Percentiles rank a stretch among this genome's conserved stretches.
phyloP scores from a whole-genome alignment of 1,140 invertebrate species.

The Aethina tumida region DNA sequence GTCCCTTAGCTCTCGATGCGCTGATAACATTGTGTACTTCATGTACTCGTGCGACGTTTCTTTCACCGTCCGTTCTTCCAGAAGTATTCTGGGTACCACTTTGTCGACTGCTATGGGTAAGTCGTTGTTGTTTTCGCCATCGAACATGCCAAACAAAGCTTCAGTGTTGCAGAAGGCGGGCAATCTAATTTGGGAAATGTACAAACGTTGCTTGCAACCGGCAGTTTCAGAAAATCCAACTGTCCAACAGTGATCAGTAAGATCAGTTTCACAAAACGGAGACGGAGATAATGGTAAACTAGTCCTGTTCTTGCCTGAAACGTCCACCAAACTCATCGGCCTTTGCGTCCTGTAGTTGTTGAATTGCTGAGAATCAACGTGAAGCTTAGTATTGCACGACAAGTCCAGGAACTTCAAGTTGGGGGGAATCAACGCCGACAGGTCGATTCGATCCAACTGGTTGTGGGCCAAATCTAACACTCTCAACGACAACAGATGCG shows the following conservation, averaged over 20 bases:
- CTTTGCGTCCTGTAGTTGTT: constrained; percentile 66
- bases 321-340: constrained; percentile 71
- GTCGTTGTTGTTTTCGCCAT: constrained; percentile 60
- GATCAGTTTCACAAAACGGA: constrained; percentile 46
- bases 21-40: constrained; percentile 69
- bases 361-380: constrained; percentile 72
- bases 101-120: constrained; percentile 58
- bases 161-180: constrained; percentile 68
- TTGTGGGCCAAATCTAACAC: constrained; percentile 79
- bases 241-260: constrained; percentile 55
- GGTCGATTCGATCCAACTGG: constrained; percentile 66
- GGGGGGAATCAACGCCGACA: constrained; percentile 62
- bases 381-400: constrained; percentile 68
- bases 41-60: constrained; percentile 71
- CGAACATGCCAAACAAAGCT: constrained; percentile 72
- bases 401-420: constrained; percentile 77
- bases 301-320: constrained; percentile 63
- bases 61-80: constrained; percentile 69
- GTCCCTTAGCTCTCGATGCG: constrained; percentile 63
- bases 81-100: constrained; percentile 58
- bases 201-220: constrained; percentile 57
- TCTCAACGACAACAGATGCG: constrained; percentile 60
- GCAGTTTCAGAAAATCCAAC: constrained; percentile 80
- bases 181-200: constrained; percentile 64
- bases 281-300: constrained; percentile 52